Percentiles rank a stretch among this genome's conserved stretches.
phyloP scores from a whole-genome alignment of 2,888 invertebrate species.

The Pandemis heparana region DNA sequence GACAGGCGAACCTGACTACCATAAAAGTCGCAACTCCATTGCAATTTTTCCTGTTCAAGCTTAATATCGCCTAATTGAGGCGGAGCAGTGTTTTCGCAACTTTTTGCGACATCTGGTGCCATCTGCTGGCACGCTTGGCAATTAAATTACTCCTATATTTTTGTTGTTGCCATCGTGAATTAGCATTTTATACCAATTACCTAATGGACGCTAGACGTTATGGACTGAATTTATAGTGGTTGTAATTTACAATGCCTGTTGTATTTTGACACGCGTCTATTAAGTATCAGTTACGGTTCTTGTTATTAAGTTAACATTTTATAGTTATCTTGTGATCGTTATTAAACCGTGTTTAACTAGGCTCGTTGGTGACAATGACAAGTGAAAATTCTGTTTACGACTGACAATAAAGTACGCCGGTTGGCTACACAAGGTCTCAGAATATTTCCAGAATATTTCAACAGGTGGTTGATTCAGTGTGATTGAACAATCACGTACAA shows the following conservation, averaged over 20 bases:
- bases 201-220: constrained; percentile 30
- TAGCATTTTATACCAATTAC: constrained; percentile 37
- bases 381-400: no score
- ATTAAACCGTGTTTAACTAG: no score
- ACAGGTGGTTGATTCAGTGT: no score
- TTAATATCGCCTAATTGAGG: constrained; percentile 34
- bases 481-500: no score
- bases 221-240: constrained; percentile 18
- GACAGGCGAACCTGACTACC: neutral
- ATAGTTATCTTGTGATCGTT: neutral
- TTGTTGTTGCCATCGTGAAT: constrained; percentile 29
- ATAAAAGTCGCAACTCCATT: constrained; percentile 1
- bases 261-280: neutral
- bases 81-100: constrained; percentile 24
- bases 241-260: neutral
- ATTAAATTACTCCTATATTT: constrained; percentile 37
- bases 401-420: no score
- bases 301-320: neutral
- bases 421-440: no score
- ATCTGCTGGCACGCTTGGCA: constrained; percentile 23
- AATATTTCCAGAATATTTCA: no score
- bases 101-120: constrained; percentile 36
- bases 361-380: no score
- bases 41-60: constrained; percentile 25
- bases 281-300: neutral